These are phyloP conservation scores for Catagonus wagneri DNA, from an alignment of 2,113 vertebrate genomes.

Conservation along the genomic window DNA sequence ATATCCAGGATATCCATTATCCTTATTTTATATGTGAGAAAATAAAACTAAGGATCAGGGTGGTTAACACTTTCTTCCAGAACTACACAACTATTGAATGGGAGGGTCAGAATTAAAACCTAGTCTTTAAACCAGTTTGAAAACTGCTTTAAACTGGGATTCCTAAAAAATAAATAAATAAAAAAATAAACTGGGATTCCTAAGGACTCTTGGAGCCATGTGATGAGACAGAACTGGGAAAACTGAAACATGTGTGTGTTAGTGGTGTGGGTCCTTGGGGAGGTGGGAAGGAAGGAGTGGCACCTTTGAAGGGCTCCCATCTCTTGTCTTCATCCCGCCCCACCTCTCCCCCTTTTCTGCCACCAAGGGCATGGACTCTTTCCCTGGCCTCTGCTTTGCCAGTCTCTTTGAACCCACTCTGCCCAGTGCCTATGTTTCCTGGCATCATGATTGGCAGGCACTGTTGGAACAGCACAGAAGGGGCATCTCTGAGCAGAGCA, in stretches of 20 bases:
- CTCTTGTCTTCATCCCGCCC: neutral
- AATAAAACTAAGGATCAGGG: neutral
- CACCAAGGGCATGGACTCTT: neutral
- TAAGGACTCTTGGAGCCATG: neutral
- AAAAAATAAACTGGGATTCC: too few relatives aligned
- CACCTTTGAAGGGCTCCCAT: neutral
- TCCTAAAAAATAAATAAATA: too few relatives aligned
- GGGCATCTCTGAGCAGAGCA: constrained; percentile 21
- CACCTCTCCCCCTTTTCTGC: neutral
- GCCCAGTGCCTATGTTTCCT: neutral
- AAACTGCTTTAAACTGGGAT: neutral
- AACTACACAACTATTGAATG: neutral
- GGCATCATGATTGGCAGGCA: neutral
- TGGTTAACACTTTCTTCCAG: neutral
- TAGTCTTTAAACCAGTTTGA: neutral
- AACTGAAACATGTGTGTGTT: neutral
- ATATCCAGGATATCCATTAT: neutral
- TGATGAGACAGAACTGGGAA: neutral
- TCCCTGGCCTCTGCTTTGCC: neutral
- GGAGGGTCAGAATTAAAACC: neutral
- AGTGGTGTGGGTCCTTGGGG: neutral
- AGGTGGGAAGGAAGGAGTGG: neutral
- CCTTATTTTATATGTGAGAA: neutral
- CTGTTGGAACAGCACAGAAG: neutral
- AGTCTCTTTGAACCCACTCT: neutral